Percentiles rank a stretch among this genome's conserved stretches.
Evolutionary conservation across 2,888 invertebrate species (phyloP).

Genomic region (Phortica magna): DNA sequence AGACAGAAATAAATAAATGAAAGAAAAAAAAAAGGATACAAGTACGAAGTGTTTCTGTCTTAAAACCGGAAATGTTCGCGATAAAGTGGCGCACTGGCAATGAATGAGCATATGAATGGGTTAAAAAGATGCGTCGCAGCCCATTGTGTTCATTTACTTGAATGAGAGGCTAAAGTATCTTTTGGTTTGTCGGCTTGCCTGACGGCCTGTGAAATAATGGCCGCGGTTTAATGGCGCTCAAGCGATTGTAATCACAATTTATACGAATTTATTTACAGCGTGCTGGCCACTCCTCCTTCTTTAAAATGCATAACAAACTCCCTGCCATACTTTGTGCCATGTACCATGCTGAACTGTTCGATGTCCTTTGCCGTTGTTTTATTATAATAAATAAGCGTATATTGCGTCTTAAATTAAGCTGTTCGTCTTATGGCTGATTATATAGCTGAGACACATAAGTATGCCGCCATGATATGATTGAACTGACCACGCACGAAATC

Average conservation of each 20-base stretch:
- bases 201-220: conserved; percentile 56
- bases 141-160: background rate
- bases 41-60: conserved; percentile 35
- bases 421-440: too few relatives aligned
- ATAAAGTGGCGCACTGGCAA: conserved; percentile 53
- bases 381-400: background rate
- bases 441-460: too few relatives aligned
- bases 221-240: conserved; percentile 72
- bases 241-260: conserved; percentile 72
- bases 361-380: background rate
- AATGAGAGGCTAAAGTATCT: background rate
- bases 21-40: conserved; percentile 15
- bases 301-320: conserved; percentile 47
- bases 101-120: background rate
- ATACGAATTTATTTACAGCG: conserved; percentile 45
- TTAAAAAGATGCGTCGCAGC: background rate
- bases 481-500: background rate
- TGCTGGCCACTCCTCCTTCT: background rate
- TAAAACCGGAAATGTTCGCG: conserved; percentile 58
- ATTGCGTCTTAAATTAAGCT: background rate
- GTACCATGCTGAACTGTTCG: too few relatives aligned
- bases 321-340: background rate
- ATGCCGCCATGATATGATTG: background rate
- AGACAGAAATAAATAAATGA: too few relatives aligned
- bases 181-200: background rate